phyloP scores from a whole-genome alignment of 2,113 vertebrate species.

The Cephalopterus ornatus region DNA sequence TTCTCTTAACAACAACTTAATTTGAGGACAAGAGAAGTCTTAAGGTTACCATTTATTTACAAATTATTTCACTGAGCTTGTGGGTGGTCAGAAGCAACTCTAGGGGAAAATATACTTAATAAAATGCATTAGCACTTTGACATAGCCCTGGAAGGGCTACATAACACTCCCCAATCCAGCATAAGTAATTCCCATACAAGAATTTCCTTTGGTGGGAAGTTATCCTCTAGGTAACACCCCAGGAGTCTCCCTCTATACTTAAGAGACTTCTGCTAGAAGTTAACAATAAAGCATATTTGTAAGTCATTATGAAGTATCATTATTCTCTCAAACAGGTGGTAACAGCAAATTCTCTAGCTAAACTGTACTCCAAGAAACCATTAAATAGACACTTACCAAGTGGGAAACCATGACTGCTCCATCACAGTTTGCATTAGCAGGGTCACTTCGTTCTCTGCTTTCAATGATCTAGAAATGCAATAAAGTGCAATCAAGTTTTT shows the following conservation, averaged over 20 bases:
- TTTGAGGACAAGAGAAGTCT: not conserved
- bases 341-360: not conserved
- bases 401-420: conserved; percentile 95
- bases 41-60: not conserved
- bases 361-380: not conserved
- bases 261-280: not conserved
- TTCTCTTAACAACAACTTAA: not conserved
- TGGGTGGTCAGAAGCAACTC: not conserved
- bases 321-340: not conserved
- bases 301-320: not conserved
- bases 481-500: not conserved
- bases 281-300: not conserved
- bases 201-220: not conserved
- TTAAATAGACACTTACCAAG: conserved; percentile 74
- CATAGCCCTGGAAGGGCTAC: not conserved
- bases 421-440: conserved; percentile 78
- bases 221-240: not conserved
- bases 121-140: not conserved
- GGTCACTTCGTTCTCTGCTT: conserved; percentile 86
- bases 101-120: not conserved
- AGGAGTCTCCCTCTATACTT: not conserved
- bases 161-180: not conserved
- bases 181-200: not conserved
- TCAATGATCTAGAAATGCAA: conserved; percentile 85
- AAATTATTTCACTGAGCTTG: not conserved